A percentile compares a stretch with the other conserved stretches of the same genome.
These are phyloP conservation scores for Chirona hameri DNA, from an alignment of 2,888 invertebrate species.

Conservation along the genomic window DNA sequence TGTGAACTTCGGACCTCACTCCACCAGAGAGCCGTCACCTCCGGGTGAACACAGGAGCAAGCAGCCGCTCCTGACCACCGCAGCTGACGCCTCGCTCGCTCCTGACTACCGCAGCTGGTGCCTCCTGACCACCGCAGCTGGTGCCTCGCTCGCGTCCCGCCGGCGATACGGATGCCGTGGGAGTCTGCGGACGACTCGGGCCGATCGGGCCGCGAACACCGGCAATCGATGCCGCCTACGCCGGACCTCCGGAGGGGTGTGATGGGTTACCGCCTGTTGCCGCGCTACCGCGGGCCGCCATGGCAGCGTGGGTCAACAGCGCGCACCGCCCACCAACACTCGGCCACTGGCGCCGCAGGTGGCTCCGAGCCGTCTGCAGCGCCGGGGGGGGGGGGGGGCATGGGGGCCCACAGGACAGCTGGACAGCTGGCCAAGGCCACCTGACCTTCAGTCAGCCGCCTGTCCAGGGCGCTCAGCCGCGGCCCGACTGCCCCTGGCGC, in stretches of 20 bases:
- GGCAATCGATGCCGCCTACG: neutral
- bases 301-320: conserved; percentile 1
- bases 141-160: neutral
- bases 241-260: neutral
- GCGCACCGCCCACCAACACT: neutral
- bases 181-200: neutral
- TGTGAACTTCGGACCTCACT: no score
- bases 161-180: neutral
- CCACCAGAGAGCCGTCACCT: no score
- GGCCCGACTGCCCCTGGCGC: no score
- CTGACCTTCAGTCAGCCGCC: neutral
- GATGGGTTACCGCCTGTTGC: neutral
- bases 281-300: conserved; percentile 11
- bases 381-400: no score
- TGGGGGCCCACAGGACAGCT: no score
- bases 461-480: no score
- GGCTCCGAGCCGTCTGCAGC: neutral
- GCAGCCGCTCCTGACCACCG: no score
- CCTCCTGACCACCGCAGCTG: no score
- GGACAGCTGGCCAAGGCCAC: no score
- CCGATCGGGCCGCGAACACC: neutral
- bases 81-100: no score
- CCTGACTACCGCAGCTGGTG: no score
- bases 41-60: no score
- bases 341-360: neutral